Conservation (phyloP, 2,113 vertebrate species). For the Lagopus leucura region DNA sequence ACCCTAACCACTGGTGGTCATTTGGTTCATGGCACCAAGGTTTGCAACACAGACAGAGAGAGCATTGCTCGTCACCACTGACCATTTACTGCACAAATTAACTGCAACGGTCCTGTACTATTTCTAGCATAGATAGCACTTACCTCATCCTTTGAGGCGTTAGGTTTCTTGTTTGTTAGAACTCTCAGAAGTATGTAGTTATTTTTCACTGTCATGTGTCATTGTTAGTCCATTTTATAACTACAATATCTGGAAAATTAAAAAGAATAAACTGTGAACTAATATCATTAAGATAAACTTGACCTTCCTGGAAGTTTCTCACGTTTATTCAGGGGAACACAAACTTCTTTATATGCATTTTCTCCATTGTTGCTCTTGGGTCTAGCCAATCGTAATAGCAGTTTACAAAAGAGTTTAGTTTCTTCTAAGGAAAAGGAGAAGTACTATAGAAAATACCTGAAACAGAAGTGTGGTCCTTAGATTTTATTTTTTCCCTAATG, state of each 20-base stretch:
- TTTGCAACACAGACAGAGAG: neutral
- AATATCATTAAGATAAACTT: neutral
- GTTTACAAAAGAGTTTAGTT: neutral
- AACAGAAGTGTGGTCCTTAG: neutral
- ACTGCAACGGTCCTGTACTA: neutral
- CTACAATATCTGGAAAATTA: neutral
- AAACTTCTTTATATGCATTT: neutral
- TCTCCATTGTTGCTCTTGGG: neutral
- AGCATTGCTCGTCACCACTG: neutral
- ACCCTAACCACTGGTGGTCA: rapidly evolving
- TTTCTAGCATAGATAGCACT: neutral
- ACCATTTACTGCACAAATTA: neutral
- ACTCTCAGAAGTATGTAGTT: neutral
- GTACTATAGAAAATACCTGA: neutral
- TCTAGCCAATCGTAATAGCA: neutral
- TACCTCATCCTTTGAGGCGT: neutral
- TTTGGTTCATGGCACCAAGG: rapidly evolving
- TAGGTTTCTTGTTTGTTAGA: neutral
- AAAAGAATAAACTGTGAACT: neutral
- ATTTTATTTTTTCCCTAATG: neutral
- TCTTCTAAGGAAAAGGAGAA: neutral
- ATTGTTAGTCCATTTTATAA: neutral
- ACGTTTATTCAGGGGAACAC: neutral
- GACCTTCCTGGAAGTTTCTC: neutral
- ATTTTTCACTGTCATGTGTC: neutral